Evolutionary conservation across 2,888 invertebrate genomes (phyloP).

Genomic region (Eutolmus rufibarbis): DNA sequence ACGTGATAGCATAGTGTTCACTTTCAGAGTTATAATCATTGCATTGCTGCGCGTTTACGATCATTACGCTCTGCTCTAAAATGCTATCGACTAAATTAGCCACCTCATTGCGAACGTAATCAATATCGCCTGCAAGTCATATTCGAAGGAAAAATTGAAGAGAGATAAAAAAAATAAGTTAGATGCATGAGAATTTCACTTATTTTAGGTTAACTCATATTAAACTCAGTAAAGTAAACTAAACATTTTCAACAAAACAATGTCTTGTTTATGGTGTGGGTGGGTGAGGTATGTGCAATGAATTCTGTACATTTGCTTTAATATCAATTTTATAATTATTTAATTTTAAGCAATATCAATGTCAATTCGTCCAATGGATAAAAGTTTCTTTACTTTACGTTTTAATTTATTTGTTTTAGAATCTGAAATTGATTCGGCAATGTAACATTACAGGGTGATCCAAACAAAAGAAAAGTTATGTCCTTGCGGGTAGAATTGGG

Average conservation of each 20-base stretch:
- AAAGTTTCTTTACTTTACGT: neutral
- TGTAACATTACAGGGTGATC: neutral
- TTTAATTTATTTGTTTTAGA: neutral
- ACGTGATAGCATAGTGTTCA: conserved; percentile 62
- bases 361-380: neutral
- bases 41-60: conserved; percentile 55
- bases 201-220: conserved; percentile 41
- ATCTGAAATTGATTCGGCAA: neutral
- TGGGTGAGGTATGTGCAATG: conserved; percentile 24
- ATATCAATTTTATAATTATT: neutral
- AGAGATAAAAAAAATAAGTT: conserved; percentile 37
- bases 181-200: conserved; percentile 16
- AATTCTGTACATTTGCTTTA: conserved; percentile 10
- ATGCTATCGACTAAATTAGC: conserved; percentile 60
- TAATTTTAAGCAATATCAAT: neutral
- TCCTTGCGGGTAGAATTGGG: neutral
- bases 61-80: conserved; percentile 60
- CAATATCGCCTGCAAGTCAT: conserved; percentile 32
- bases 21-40: conserved; percentile 58
- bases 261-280: conserved; percentile 1
- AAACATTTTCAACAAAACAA: neutral
- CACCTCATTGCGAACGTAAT: conserved; percentile 59
- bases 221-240: neutral
- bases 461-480: neutral
- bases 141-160: conserved; percentile 24